These are phyloP conservation scores for Globodera ellingtonae DNA, from an alignment of 1,140 invertebrate species.

Conservation along the genomic window DNA sequence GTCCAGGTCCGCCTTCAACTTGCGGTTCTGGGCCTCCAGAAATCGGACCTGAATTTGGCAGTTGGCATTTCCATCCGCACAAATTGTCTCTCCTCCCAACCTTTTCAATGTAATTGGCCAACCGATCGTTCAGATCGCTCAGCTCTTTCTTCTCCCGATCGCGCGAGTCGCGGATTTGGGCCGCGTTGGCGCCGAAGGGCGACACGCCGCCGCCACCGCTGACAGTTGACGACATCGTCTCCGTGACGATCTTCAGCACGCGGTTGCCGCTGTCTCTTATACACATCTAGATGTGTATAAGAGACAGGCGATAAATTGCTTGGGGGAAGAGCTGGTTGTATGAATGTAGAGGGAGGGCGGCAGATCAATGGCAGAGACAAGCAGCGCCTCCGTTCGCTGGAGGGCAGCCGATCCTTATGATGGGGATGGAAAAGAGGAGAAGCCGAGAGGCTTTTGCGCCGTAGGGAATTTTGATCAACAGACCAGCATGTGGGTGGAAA, in stretches of 20 bases:
- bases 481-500: too few species aligned
- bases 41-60: conserved; percentile 65
- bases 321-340: too few species aligned
- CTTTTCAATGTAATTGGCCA: conserved; percentile 65
- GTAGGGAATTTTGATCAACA: too few species aligned
- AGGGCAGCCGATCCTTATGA: too few species aligned
- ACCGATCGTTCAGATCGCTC: conserved; percentile 61
- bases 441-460: too few species aligned
- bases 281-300: too few species aligned
- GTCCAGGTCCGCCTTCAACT: conserved; percentile 68
- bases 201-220: conserved; percentile 46
- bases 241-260: conserved; percentile 49
- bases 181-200: conserved; percentile 64
- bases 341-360: too few species aligned
- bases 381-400: too few species aligned
- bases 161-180: conserved; percentile 66
- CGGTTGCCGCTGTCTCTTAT: too few species aligned
- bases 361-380: too few species aligned
- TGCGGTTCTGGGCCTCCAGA: conserved; percentile 69
- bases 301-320: too few species aligned
- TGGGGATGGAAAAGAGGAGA: too few species aligned
- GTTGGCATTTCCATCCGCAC: background rate
- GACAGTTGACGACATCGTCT: conserved; percentile 38
- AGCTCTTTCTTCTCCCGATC: conserved; percentile 65
- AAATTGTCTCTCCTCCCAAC: conserved; percentile 3